Evolutionary conservation across 2,888 invertebrate genomes (phyloP), one percentile per base, ranked within the genome.

Genomic region (Microdon myrmicae): DNA sequence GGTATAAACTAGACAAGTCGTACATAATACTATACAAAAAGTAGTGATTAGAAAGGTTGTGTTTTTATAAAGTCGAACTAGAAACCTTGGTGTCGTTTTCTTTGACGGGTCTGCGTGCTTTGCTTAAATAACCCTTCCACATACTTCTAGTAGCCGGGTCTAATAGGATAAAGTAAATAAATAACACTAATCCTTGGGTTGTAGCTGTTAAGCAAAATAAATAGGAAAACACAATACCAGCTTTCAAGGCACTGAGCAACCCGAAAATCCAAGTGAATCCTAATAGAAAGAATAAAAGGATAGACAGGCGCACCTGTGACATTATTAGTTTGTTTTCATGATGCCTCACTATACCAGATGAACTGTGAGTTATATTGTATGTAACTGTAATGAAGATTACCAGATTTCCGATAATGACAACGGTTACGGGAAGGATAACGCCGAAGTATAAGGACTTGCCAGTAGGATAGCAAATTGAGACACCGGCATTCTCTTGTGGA

Each of bases 201-300:
- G 86, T 85, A 5, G 86, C 84, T 0, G 85, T 85, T 12, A 86
- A 71, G 69, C 86, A 86, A 70, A 86, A 86, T 1, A 86, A 76
- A 71, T 86, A 86, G 0, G 85, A 84, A 79, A 85, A 86, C 13
- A 83, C 68, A 9, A 83, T 68, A 8, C 78, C 74, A 19, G 81
- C 80, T 4, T 75, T 78, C 41, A 83, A 79, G 70, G 83, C 83
- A 1, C 83, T 83, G 67, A 84, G 79, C 20, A 86, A 73, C 4
- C 85, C 86, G 72, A 86, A 86, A 12, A 85, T 75, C 86, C 86
- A 86, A 1, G 85, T 83, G 2, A 86, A 74, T 1, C 86, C 86
- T 10, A 86, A 72, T 20, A 86, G 75, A 60, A 86, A 86, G 71
- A 86, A 86, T 29, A 86, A 74, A 67, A 86, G 79, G 59, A 85